Evolutionary conservation across 2,888 invertebrate species (phyloP).

Genomic region (Caenorhabditis sp.): DNA sequence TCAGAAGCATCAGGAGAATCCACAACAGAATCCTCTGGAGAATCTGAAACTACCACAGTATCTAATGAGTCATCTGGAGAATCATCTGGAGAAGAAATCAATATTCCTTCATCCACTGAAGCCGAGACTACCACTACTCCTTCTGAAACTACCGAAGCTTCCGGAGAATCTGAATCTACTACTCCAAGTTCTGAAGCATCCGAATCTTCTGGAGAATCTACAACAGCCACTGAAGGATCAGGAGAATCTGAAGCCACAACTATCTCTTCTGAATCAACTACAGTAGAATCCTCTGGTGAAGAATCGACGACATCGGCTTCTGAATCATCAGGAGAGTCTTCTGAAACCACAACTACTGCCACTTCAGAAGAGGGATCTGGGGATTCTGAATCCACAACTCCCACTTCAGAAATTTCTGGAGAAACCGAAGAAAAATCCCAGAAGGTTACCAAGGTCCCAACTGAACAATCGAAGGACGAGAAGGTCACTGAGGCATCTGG

Average conservation of each 20-base stretch:
- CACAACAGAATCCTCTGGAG: constrained; percentile 1
- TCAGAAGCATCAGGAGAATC: constrained; percentile 11
- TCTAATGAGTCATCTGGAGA: constrained; percentile 9
- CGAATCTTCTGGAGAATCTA: constrained; percentile 9
- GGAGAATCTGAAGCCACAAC: constrained; percentile 15
- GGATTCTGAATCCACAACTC: constrained; percentile 8
- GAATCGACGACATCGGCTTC: neutral
- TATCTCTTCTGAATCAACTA: neutral
- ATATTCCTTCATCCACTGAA: constrained; percentile 1
- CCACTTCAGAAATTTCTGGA: constrained; percentile 5
- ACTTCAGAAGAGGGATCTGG: constrained; percentile 3
- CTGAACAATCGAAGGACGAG: neutral
- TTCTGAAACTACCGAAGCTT: neutral
- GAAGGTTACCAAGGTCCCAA: constrained; percentile 12
- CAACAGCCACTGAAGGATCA: constrained; percentile 14
- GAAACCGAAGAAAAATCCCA: neutral
- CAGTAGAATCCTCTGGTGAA: constrained; percentile 4
- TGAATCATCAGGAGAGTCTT: neutral
- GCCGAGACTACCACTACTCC: neutral
- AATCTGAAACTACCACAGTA: constrained; percentile 1
- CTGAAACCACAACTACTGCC: neutral
- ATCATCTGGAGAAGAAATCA: neutral
- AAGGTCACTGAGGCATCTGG: neutral
- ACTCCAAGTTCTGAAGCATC: constrained; percentile 6
- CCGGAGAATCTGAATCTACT: neutral